Base-by-base conservation (phyloP, 2,888 invertebrate species). In the Amiota minor region DNA sequence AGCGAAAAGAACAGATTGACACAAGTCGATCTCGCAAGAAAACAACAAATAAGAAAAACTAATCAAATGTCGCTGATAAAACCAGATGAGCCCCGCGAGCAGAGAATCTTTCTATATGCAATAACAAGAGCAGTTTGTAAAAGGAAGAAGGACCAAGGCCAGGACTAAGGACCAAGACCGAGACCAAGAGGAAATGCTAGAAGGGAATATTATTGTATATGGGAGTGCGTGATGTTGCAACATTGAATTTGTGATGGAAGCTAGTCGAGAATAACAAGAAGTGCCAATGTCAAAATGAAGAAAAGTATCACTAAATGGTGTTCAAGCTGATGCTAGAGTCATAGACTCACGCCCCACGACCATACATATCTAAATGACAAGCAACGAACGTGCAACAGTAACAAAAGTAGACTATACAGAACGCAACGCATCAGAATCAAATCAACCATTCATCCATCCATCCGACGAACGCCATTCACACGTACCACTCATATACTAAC, bases 171-270 rank as follows among this genome's bases (percentile, higher is more conserved):
- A 23, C 23, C 23, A 23, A 23, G 23, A 23, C 23, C 2, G 3
- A 23, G 35, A 8, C 35, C 35, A 35, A 35, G 35, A 35, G 35
- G 35, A 35, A 6, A 55, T 18, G 49, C 81, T 75, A 81, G 84
- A 81, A 79, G 77, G 76, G 76, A 74, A 81, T 80, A 83, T 83
- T 83, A 85, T 83, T 83, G 83, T 83, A 84, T 84, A 87, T 88
- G 81, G 80, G 77, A 79, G 88, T 87, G 88, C 88, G 88, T 87
- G 88, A 88, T 80, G 79, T 79, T 87, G 82, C 82, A 84, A 74
- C 81, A 77, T 81, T 74, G 76, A 77, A 65, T 72, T 79, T 80
- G 83, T 83, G 83, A 85, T 83, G 84, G 84, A 85, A 84, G 80
- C 83, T 79, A 83, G 81, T 84, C 79, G 80, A 76, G 82, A 77